A percentile compares a stretch with the other conserved stretches of the same genome.
Evolutionary conservation across 2,797 vertebrate genomes (phyloP).

Genomic region (Sarcophilus harrisii): DNA sequence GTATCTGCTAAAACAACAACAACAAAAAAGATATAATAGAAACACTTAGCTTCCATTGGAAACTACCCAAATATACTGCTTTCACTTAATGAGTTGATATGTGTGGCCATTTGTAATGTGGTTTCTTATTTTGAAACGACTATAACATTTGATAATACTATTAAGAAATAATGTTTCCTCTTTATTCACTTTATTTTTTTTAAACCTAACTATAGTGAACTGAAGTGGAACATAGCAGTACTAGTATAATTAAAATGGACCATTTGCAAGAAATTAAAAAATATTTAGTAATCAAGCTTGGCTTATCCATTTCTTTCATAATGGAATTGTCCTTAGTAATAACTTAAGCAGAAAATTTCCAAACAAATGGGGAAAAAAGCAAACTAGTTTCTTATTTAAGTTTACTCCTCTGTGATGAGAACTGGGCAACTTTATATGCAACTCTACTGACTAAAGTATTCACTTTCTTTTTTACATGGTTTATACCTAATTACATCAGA

Average conservation of each 20-base stretch:
- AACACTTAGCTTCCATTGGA: slow-evolving; percentile 10
- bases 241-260: background rate
- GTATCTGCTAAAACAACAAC: slow-evolving; percentile 20
- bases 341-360: slow-evolving; percentile 17
- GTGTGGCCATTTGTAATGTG: slow-evolving; percentile 44
- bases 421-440: slow-evolving; percentile 43
- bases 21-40: background rate
- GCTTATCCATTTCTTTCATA: slow-evolving; percentile 12
- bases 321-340: slow-evolving; percentile 1
- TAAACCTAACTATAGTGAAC: slow-evolving; percentile 27
- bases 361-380: slow-evolving; percentile 57
- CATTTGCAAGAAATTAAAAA: background rate
- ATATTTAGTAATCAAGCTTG: slow-evolving; percentile 49
- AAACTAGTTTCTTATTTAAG: slow-evolving; percentile 61
- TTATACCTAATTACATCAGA: slow-evolving; percentile 91
- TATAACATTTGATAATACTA: slow-evolving; percentile 5
- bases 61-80: background rate
- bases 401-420: slow-evolving; percentile 63
- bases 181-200: slow-evolving; percentile 35
- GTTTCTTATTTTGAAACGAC: slow-evolving; percentile 22
- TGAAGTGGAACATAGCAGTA: slow-evolving; percentile 5
- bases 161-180: slow-evolving; percentile 38
- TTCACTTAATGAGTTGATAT: background rate
- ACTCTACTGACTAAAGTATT: slow-evolving; percentile 73
- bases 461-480: slow-evolving; percentile 73